phyloP scores from a whole-genome alignment of 2,888 invertebrate species.

The Nephrotoma appendiculata region DNA sequence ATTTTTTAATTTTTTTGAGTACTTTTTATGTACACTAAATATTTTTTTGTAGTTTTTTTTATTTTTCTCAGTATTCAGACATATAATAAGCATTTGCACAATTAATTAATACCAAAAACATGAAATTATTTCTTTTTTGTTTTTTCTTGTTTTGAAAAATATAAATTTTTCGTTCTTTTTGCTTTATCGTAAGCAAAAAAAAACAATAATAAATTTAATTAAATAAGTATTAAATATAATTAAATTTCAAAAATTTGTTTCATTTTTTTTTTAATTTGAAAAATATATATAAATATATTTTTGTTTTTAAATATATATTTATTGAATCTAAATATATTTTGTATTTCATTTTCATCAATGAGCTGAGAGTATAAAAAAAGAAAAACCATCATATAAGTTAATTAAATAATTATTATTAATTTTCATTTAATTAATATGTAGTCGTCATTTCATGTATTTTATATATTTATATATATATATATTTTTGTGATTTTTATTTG shows the following conservation, averaged over 20 bases:
- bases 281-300: background rate
- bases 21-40: conserved; percentile 18
- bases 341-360: background rate
- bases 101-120: conserved; percentile 17
- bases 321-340: background rate
- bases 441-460: background rate
- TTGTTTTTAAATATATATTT: background rate
- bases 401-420: background rate
- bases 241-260: background rate
- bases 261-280: background rate
- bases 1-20: conserved; percentile 8
- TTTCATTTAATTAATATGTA: background rate
- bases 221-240: background rate
- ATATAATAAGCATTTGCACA: conserved; percentile 24
- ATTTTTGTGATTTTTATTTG: background rate
- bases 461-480: background rate
- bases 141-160: background rate
- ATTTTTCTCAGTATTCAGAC: conserved; percentile 21
- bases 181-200: background rate
- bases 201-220: background rate
- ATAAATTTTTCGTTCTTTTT: background rate
- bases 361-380: background rate
- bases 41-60: conserved; percentile 18
- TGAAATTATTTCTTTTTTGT: conserved; percentile 6
- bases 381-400: background rate